These are phyloP conservation scores for Chondrilla cf. caribensis DNA, from an alignment of 37 sponge, comb jelly and placozoan species.

Conservation along the genomic window DNA sequence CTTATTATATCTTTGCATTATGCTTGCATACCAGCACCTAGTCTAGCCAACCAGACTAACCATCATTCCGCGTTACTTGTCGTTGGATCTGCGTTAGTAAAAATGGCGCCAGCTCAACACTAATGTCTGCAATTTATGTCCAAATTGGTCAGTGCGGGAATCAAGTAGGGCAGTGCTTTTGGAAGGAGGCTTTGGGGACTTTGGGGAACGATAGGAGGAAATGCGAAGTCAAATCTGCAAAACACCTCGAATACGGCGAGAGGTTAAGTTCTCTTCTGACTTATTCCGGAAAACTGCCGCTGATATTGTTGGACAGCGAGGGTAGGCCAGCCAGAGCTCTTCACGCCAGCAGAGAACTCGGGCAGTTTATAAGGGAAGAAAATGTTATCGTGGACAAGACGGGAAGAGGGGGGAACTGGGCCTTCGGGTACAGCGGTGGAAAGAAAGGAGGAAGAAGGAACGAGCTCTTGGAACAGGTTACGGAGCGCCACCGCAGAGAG, in stretches of 20 bases:
- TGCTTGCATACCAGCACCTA: no score
- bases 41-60: no score
- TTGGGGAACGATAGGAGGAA: conserved; percentile 7
- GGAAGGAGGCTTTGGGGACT: conserved; percentile 23
- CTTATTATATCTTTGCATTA: no score
- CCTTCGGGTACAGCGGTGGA: conserved; percentile 54
- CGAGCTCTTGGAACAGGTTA: conserved; percentile 20
- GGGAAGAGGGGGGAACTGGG: conserved; percentile 91
- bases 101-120: not conserved
- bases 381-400: conserved; percentile 28
- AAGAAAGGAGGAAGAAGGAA: not conserved
- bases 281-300: conserved; percentile 43
- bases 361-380: conserved; percentile 1
- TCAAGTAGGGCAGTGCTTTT: conserved; percentile 65
- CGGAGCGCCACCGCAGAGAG: conserved; percentile 49
- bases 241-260: not conserved
- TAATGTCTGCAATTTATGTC: conserved; percentile 67
- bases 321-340: conserved; percentile 31
- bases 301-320: conserved; percentile 64
- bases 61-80: not conserved
- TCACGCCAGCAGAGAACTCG: not conserved
- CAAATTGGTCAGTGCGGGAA: conserved; percentile 83
- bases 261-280: conserved; percentile 11
- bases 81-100: not conserved
- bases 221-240: not conserved